Evolutionary conservation across 2,113 vertebrate species (phyloP).

Genomic region (Okapia johnstoni): DNA sequence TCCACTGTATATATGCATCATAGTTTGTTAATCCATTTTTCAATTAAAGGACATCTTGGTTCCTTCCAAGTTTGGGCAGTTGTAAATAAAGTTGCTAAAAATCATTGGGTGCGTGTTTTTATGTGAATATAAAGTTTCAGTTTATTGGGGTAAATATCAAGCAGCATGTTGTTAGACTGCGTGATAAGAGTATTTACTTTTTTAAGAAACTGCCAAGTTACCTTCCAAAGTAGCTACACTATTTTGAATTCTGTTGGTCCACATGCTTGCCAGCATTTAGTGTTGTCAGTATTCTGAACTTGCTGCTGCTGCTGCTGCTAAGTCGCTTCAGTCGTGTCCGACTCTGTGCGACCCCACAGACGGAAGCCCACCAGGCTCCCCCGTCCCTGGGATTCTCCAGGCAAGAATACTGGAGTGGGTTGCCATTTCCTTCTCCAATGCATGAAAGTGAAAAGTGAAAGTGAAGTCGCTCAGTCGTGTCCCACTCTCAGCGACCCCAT

Average conservation of each 20-base stretch:
- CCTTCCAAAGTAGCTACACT: background rate
- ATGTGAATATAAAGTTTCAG: background rate
- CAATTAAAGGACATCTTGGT: background rate
- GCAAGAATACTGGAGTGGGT: too few species aligned
- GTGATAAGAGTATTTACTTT: background rate
- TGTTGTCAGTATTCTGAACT: background rate
- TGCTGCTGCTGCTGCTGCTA: too few species aligned
- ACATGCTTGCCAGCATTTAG: background rate
- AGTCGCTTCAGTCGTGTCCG: too few species aligned
- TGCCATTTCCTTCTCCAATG: too few species aligned
- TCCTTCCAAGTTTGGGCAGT: background rate
- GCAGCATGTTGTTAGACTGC: background rate
- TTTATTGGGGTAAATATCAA: background rate
- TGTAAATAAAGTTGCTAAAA: background rate
- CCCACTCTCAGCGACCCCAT: too few species aligned
- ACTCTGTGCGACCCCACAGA: too few species aligned
- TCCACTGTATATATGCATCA: background rate
- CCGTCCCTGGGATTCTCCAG: too few species aligned
- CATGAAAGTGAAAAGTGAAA: too few species aligned
- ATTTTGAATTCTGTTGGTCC: background rate
- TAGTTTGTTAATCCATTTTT: background rate
- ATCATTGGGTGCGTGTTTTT: background rate
- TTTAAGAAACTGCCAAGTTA: background rate
- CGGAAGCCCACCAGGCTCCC: too few species aligned
- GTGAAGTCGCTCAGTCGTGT: too few species aligned